These are phyloP conservation scores for Synchiropus splendidus DNA, from an alignment of 2,113 vertebrate species.

Conservation along the genomic window DNA sequence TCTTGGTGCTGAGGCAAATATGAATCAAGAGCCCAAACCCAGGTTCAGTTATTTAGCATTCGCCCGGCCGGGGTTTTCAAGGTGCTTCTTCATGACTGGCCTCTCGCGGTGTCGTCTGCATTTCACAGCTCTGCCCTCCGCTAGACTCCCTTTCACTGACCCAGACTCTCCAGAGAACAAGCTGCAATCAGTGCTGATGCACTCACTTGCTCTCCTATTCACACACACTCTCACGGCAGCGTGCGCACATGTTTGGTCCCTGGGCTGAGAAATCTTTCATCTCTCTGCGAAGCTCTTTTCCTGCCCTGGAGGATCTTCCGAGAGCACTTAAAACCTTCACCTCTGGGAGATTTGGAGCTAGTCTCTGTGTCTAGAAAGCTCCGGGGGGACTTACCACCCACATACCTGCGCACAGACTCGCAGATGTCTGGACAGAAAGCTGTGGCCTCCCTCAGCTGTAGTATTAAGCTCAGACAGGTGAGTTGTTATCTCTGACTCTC, in stretches of 20 bases:
- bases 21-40: no score
- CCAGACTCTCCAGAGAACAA: slow-evolving; percentile 38
- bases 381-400: neutral
- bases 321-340: slow-evolving; percentile 26
- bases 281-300: slow-evolving; percentile 19
- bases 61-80: no score
- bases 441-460: slow-evolving; percentile 4
- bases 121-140: slow-evolving; percentile 9
- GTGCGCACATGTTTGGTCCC: slow-evolving; percentile 10
- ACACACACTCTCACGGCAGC: slow-evolving; percentile 1
- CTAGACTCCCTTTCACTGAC: slow-evolving; percentile 24
- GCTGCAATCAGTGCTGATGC: slow-evolving; percentile 30
- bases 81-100: slow-evolving; percentile 4
- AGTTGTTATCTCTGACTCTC: no score
- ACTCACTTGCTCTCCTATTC: slow-evolving; percentile 6
- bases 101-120: slow-evolving; percentile 1
- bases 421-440: slow-evolving; percentile 12
- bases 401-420: neutral
- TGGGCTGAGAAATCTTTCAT: slow-evolving; percentile 28
- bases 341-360: slow-evolving; percentile 12
- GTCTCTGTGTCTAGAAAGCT: slow-evolving; percentile 13
- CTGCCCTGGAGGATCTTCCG: slow-evolving; percentile 16
- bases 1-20: no score
- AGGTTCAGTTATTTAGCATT: no score
- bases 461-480: no score